Evolutionary conservation across 2,888 invertebrate genomes (phyloP), one percentile per base, ranked within the genome.

Genomic region (Asteroscopus sphinx): DNA sequence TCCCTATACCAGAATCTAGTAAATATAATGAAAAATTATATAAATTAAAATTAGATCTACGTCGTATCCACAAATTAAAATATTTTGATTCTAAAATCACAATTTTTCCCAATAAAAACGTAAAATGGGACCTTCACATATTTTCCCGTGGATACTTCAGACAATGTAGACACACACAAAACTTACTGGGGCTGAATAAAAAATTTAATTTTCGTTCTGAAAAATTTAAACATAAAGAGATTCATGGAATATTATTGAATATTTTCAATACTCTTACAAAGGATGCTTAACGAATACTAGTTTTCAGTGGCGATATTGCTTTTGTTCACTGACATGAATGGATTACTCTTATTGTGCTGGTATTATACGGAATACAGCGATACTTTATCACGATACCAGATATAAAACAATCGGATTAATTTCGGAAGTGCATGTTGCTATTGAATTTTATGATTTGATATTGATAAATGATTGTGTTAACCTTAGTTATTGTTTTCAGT

Each of bases 221-320:
- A 54, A 13, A 30, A 15, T 46, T 30, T 40, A 26, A 8, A 40
- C 52, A 56, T 37, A 51, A 45, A 49, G 32, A 60, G 40, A 46
- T 67, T 35, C 41, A 55, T 62, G 44, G 70, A 72, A 68, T 64
- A 64, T 68, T 68, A 68, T 62, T 13, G 74, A 77, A 78, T 77
- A 81, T 82, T 85, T 87, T 80, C 80, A 80, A 82, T 79, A 76
- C 76, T 80, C 73, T 82, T 83, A 88, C 88, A 91, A 89, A 88
- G 85, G 81, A 81, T 82, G 83, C 84, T 87, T 91, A 90, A 90
- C 88, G 87, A 90, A 84, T 81, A 77, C 83, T 86, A 88, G 89
- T 86, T 88, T 90, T 82, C 85, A 89, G 83, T 86, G 80, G 76
- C 82, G 82, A 86, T 92, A 91, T 92, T 92, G 89, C 87, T 83